Evolutionary conservation across 2,888 invertebrate genomes (phyloP).

Genomic region (Troides helena): DNA sequence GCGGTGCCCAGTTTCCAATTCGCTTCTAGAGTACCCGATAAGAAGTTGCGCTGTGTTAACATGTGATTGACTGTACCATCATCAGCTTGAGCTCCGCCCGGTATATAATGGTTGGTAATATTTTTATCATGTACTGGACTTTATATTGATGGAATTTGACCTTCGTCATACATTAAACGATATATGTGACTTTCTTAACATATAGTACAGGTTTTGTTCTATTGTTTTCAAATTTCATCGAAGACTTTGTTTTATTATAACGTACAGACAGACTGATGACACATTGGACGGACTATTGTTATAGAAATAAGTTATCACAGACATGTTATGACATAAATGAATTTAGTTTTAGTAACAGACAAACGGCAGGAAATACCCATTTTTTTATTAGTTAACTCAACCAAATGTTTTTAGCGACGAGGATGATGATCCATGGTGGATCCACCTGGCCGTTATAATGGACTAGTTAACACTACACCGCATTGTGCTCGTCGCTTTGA

Average conservation of each 20-base stretch:
- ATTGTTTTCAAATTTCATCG: not conserved
- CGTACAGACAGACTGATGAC: not conserved
- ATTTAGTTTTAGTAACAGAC: conserved; percentile 9
- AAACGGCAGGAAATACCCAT: no score
- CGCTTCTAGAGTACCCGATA: conserved; percentile 85
- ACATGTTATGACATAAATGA: conserved; percentile 19
- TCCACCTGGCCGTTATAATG: no score
- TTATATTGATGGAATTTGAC: no score
- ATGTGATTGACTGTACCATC: conserved; percentile 74
- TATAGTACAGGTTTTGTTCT: not conserved
- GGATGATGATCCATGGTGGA: no score
- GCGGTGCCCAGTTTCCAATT: conserved; percentile 81
- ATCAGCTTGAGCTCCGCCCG: not conserved
- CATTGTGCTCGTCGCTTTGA: no score
- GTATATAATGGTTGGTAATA: not conserved
- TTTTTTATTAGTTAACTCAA: no score
- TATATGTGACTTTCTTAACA: not conserved
- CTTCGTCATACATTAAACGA: no score
- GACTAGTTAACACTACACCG: no score
- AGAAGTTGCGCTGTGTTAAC: conserved; percentile 88
- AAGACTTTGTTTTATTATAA: not conserved
- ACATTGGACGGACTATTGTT: conserved; percentile 1
- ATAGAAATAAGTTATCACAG: not conserved
- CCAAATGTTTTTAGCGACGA: no score
- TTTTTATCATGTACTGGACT: no score